A percentile compares a stretch with the other conserved stretches of the same genome.
Conservation (phyloP, 2,113 vertebrate genomes). For the Tragelaphus imberbis region DNA sequence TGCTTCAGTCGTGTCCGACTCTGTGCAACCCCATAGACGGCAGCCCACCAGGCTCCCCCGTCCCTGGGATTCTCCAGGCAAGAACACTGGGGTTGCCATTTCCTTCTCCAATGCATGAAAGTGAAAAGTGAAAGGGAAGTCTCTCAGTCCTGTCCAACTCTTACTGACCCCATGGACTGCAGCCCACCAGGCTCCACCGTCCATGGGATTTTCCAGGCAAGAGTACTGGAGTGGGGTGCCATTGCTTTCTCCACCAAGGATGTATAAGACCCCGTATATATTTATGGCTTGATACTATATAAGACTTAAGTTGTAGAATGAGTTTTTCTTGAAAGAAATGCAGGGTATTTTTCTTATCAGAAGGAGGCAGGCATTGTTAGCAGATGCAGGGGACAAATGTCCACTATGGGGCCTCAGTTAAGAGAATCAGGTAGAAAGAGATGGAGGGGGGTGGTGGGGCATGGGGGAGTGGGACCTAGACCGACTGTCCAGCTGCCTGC, state of each 20-base stretch:
- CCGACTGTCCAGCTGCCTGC: background rate
- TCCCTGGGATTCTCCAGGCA: no score
- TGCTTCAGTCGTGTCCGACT: accelerated
- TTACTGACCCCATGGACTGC: no score
- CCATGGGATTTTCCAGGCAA: no score
- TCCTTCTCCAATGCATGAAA: no score
- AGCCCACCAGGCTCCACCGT: no score
- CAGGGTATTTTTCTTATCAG: background rate
- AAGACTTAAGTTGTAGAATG: background rate
- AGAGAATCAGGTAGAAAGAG: background rate
- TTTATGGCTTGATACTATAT: background rate
- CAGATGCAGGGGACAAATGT: no score
- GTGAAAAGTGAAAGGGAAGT: no score
- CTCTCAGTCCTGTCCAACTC: accelerated
- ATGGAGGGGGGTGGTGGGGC: accelerated
- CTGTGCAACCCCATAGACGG: accelerated
- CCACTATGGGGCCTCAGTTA: background rate
- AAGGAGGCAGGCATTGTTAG: background rate
- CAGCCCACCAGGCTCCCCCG: no score
- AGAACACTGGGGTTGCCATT: no score
- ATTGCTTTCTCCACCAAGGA: no score
- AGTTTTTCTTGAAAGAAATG: background rate
- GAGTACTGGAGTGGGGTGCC: no score
- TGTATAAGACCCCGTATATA: background rate
- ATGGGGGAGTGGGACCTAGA: accelerated